phyloP scores from a whole-genome alignment of 2,888 invertebrate species.

The Dioctria rufipes region DNA sequence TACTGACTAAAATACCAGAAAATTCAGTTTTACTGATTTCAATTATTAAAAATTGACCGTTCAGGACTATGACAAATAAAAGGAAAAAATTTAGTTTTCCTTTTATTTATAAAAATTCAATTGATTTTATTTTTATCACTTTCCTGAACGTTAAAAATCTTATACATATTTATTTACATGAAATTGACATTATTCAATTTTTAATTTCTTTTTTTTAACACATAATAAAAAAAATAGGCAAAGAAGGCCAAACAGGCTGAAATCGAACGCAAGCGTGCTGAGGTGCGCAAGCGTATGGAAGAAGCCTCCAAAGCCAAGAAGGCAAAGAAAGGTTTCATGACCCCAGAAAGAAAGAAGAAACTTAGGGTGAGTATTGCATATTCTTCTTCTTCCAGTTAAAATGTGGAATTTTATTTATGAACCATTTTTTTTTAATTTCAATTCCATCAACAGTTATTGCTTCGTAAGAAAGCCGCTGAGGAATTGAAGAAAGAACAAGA shows the following conservation, averaged over 20 bases:
- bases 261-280: slow-evolving; percentile 98
- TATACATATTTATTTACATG: slow-evolving; percentile 65
- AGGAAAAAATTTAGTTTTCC: too few relatives aligned
- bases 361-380: slow-evolving; percentile 85
- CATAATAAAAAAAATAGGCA: slow-evolving; percentile 75
- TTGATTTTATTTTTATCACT: not conserved
- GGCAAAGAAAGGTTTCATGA: slow-evolving; percentile 99
- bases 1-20: too few relatives aligned
- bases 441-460: slow-evolving; percentile 82
- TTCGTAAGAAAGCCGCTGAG: slow-evolving; percentile 99
- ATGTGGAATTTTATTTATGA: too few relatives aligned
- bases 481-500: slow-evolving; percentile 99
- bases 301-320: slow-evolving; percentile 99
- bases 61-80: too few relatives aligned
- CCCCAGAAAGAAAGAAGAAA: slow-evolving; percentile 99
- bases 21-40: too few relatives aligned
- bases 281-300: slow-evolving; percentile 98
- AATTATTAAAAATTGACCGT: too few relatives aligned
- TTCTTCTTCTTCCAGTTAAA: not conserved
- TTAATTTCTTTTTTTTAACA: not conserved
- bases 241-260: slow-evolving; percentile 98
- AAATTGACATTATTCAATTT: slow-evolving; percentile 52
- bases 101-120: not conserved
- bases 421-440: too few relatives aligned
- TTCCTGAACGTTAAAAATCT: not conserved